Percentiles rank a stretch among this genome's conserved stretches.
Evolutionary conservation across 2,888 invertebrate species (phyloP).

Genomic region (Epiblema foenella): DNA sequence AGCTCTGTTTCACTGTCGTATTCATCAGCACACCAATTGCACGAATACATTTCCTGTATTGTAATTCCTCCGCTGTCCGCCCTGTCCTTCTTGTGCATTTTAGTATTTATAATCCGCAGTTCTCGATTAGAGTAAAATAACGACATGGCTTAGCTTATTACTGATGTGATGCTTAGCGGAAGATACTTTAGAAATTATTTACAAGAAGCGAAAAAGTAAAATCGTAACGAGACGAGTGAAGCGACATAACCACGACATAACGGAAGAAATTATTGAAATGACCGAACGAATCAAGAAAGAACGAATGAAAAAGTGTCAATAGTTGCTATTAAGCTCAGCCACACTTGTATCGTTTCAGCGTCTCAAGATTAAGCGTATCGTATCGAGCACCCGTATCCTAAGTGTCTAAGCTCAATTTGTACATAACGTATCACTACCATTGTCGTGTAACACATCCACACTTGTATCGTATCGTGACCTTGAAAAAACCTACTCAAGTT

Average conservation of each 20-base stretch:
- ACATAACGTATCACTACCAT: too few relatives aligned
- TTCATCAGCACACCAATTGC: slow-evolving; percentile 17
- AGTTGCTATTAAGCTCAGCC: too few relatives aligned
- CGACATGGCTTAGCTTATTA: slow-evolving; percentile 27
- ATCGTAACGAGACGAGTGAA: not conserved
- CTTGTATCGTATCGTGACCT: too few relatives aligned
- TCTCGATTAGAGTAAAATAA: slow-evolving; percentile 28
- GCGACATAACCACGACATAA: too few relatives aligned
- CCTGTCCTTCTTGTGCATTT: slow-evolving; percentile 7
- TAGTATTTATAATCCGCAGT: not conserved
- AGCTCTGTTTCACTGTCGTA: slow-evolving; percentile 37
- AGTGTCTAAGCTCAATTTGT: too few relatives aligned
- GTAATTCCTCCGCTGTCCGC: not conserved
- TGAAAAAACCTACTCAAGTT: too few relatives aligned
- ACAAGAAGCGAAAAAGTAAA: not conserved
- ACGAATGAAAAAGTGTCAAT: not conserved
- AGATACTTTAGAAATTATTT: not conserved
- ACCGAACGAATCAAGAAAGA: not conserved
- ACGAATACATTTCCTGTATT: not conserved
- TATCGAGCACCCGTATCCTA: too few relatives aligned
- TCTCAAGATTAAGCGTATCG: too few relatives aligned
- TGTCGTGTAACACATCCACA: too few relatives aligned
- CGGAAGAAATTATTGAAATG: too few relatives aligned
- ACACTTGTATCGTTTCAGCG: too few relatives aligned
- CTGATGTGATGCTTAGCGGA: too few relatives aligned